Evolutionary conservation across 2,113 vertebrate genomes (phyloP).

Genomic region (Ophiodon elongatus): DNA sequence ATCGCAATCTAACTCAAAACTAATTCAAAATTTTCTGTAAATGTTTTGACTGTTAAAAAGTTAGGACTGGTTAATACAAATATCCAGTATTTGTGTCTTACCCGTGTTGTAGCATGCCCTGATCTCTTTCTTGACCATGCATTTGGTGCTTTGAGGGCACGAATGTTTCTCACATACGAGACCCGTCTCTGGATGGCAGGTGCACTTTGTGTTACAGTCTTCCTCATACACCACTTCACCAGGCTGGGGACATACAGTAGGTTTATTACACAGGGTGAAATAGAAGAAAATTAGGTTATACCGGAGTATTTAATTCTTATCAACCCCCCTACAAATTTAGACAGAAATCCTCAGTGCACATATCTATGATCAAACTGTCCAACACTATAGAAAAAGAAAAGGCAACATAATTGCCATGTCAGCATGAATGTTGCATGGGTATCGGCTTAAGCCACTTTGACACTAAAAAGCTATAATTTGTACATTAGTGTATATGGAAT

Average conservation of each 20-base stretch:
- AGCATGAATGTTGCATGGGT: not conserved
- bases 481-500: not conserved
- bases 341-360: slow-evolving; percentile 13
- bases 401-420: slow-evolving; percentile 4
- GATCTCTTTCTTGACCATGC: slow-evolving; percentile 77
- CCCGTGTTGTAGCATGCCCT: slow-evolving; percentile 84
- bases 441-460: not conserved
- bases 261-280: slow-evolving; percentile 23
- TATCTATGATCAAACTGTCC: slow-evolving; percentile 14
- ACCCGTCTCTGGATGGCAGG: slow-evolving; percentile 74
- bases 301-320: not conserved
- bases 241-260: slow-evolving; percentile 73
- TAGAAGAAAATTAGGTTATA: not conserved
- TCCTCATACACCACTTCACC: slow-evolving; percentile 71
- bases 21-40: not conserved
- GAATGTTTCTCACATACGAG: slow-evolving; percentile 78
- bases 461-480: not conserved
- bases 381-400: not conserved
- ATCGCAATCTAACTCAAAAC: not conserved
- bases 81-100: slow-evolving; percentile 53
- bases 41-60: not conserved
- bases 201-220: slow-evolving; percentile 80
- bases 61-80: not conserved
- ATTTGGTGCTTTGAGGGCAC: slow-evolving; percentile 80
- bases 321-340: not conserved